Evolutionary conservation across 2,113 vertebrate genomes (phyloP), one percentile per base, ranked within the genome.

Genomic region (Cephalopholis sonnerati): DNA sequence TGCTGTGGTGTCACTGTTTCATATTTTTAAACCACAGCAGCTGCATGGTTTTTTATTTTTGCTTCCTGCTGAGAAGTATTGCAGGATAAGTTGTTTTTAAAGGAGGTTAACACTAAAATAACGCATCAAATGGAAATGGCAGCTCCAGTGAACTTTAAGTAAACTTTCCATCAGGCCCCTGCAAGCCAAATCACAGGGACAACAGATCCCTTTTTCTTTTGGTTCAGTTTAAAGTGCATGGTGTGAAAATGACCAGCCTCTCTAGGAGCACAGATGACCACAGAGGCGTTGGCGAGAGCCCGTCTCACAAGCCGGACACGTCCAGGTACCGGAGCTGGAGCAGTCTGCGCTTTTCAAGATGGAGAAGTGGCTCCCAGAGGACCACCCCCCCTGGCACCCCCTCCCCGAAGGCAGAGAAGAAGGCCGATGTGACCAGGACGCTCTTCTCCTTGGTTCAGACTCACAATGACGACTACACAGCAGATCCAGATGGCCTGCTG

Each of bases 361-460:
- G 94, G 94, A 93, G 91, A 39, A 88, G 83, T 24, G 59, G 75
- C 24, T 93, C 92, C 54, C 92, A 90, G 85, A 92, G 85, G 82
- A 64, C 81, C 1, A 87, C 3, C 18, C 82, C 91, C 0, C 93
- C 95, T 0, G 71, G 32, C 0, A 91, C 92, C 1, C 86, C 92
- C 0, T 94, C 93, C 0, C 74, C 84, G 0, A 92, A 83, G 83
- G 12, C 41, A 16, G 88, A 90, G 2, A 88, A 78, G 59, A 91
- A 54, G 48, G 75, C 50, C 9, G 92, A 95, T 4, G 79, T 94
- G 77, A 91, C 54, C 81, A 89, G 66, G 67, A 94, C 91, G 0
- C 93, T 95, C 24, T 85, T 93, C 61, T 88, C 90, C 27, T 80
- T 94, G 50, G 92, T 94, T 46, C 89, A 90, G 87, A 92, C 91